Base-by-base conservation (phyloP, 1,140 invertebrate genomes). In the Matsumurasca onukii region DNA sequence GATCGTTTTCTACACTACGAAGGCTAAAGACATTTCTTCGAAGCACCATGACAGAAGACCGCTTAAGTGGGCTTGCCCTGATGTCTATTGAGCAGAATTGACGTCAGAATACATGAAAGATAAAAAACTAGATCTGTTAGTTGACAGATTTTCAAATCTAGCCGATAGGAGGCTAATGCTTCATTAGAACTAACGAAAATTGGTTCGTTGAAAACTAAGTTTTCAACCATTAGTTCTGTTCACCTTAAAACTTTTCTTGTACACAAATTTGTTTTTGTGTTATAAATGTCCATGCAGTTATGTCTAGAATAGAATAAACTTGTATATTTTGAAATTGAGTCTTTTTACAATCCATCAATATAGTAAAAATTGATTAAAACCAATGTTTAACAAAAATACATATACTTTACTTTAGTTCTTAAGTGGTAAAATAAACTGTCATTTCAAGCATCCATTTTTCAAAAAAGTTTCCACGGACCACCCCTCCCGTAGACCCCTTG, bases 301-400 rank as follows among this genome's bases (percentile, higher is more conserved):
- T 39, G 34, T 39, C 34, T 39, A 39, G 34, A 39, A 39, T 39
- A 39, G 34, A 39, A 39, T 39, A 39, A 39, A 39, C 34, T 39
- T 39, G 34, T 39, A 39, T 39, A 39, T 39, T 9, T 39, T 39
- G 34, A 39, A 39, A 39, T 39, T 39, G 34, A 39, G 34, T 39
- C 34, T 39, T 39, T 39, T 39, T 9, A 39, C 34, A 39, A 39
- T 39, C 34, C 17, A 39, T 17, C 5, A 39, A 9, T 39, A 39
- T 39, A 39, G 34, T 39, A 9, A 39, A 39, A 39, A 39, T 9
- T 9, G 17, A 9, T 39, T 39, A 39, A 39, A 39, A 39, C 34
- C 34, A 39, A 39, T 39, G 34, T 39, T 39, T 9, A 9, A 39
- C 5, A 5, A 39, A 39, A 39, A 39, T 39, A 39, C 17, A 39